Base-by-base conservation (phyloP, 1,140 invertebrate species). In the Spodoptera frugiperda region DNA sequence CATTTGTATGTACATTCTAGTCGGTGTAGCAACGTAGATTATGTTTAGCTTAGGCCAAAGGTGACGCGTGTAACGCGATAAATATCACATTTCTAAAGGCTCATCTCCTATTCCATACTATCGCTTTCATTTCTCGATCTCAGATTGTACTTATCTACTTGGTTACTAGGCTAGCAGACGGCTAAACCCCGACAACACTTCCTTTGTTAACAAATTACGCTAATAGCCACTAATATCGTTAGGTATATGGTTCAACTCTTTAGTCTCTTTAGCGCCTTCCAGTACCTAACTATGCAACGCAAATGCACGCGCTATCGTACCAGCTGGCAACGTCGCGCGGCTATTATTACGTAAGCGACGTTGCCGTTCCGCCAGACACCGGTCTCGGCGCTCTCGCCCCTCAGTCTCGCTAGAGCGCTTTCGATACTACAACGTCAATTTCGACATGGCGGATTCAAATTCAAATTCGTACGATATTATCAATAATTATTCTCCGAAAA, bases 371-470 rank as follows among this genome's bases (percentile, higher is more conserved):
- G 82, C 54, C 72, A 73, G 89, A 89, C 89, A 89, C 84, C 89
- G 85, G 82, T 90, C 82, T 89, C 86, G 84, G 65, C 80, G 81
- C 91, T 87, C 85, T 86, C 79, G 67, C 55, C 77, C 83, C 85
- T 83, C 90, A 92, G 92, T 92, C 88, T 93, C 91, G 90, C 91
- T 91, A 92, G 90, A 93, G 87, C 88, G 84, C 73, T 81, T 79
- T 71, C 63, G 75, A 84, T 61, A 82, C 78, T 81, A 72, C 78
- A 76, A 87, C 82, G 86, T 87, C 44, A 79, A 72, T 83, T 77
- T 48, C 61, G 79, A 70, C 79, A 80, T 73, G 59, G 90, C 91
- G 90, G 87, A 90, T 84, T 88, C 87, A n/a, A 87, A 85, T 82
- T 87, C 84, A 15, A 88, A 88, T 82, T 92, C 88, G 17, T 84